Evolutionary conservation across 1,140 invertebrate species (phyloP).

Genomic region (Drosophila sucinea): DNA sequence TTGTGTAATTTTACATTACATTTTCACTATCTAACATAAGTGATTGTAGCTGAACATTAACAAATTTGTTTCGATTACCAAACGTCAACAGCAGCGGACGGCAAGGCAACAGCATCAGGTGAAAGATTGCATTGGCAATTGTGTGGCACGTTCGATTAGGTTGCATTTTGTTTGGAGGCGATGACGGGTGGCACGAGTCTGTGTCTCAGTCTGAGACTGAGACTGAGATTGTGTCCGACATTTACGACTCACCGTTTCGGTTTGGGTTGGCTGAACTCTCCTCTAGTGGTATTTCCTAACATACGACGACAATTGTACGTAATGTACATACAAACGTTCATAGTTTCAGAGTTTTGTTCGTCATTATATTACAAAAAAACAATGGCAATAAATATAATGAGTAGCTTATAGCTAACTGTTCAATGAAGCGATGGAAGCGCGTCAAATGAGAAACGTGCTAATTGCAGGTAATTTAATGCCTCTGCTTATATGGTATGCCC

Average conservation of each 20-base stretch:
- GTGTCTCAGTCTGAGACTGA: background rate
- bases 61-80: conserved; percentile 36
- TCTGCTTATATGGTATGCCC: conserved; percentile 1
- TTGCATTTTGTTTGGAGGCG: conserved; percentile 27
- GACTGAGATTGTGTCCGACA: background rate
- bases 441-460: conserved; percentile 48
- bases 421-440: conserved; percentile 30
- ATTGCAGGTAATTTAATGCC: conserved; percentile 35
- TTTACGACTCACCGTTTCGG: background rate
- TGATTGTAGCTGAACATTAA: conserved; percentile 23
- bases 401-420: conserved; percentile 12
- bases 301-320: conserved; percentile 27
- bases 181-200: conserved; percentile 38
- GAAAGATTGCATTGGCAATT: conserved; percentile 30
- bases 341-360: conserved; percentile 6
- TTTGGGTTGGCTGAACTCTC: conserved; percentile 40
- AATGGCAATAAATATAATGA: conserved; percentile 11
- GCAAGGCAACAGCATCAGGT: conserved; percentile 17
- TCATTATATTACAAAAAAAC: conserved; percentile 15
- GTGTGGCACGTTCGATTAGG: conserved; percentile 15
- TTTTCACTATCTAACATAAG: conserved; percentile 25
- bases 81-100: conserved; percentile 9
- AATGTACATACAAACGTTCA: background rate
- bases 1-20: conserved; percentile 22
- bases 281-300: conserved; percentile 18